Evolutionary conservation across 2,797 vertebrate genomes (phyloP), one percentile per base, ranked within the genome.

Genomic region (Notolabrus celidotus): DNA sequence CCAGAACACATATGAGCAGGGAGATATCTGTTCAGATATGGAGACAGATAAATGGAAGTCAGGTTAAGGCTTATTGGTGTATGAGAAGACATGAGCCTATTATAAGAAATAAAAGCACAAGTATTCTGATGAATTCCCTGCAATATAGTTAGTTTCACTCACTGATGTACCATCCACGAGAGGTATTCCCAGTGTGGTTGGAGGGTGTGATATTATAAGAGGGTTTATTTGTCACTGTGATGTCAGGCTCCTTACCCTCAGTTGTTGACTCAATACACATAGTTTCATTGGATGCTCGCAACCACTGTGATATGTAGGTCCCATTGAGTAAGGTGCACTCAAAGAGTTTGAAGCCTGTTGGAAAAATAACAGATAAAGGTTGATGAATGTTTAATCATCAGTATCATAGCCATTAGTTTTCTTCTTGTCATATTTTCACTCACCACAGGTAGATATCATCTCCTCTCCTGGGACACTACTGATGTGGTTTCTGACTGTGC

Each of bases 401-500:
- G 0, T 31, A 3, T 61, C 25, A 11, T 1, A 9, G 81, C 46
- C 11, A 23, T 53, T 22, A 1, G 2, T 0, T n/a, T 2, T n/a
- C 15, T 23, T 7, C 9, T 1, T 0, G 7, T 49, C 16, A 33
- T 33, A 1, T 29, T 79, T 3, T 46, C 0, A 62, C 86, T 90
- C 73, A 92, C 91, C 33, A 77, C 90, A 90, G 38, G 3, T 29
- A 3, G 25, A 12, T 19, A 85, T 55, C 0, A 0, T 0, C 9
- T 2, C 0, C 9, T 0, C 11, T 1, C 0, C 0, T 0, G 7
- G 27, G 0, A 14, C 16, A 0, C 0, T 0, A 16, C 47, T 92
- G 85, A 90, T 0, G 0, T 23, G 0, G n/a, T 91, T 92, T 0
- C 5, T 38, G 69, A 86, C 84, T 5, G 58, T 71, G 39, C 90